A percentile compares a stretch with the other conserved stretches of the same genome.
phyloP scores from a whole-genome alignment of 2,888 invertebrate genomes.

The Loripinus fragilis region DNA sequence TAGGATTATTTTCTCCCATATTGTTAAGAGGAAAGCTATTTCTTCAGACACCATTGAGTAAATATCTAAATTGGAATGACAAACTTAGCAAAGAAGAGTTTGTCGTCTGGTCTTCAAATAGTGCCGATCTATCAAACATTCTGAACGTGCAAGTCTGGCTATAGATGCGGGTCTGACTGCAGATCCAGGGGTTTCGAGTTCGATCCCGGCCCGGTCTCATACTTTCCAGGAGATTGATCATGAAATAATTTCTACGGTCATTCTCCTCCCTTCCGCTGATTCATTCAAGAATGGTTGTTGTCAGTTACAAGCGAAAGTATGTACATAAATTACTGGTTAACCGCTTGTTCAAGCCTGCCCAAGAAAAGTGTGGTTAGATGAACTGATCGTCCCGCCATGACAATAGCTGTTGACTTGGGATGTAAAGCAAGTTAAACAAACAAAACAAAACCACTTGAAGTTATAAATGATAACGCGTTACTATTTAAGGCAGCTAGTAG shows the following conservation, averaged over 20 bases:
- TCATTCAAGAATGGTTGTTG: too few species aligned
- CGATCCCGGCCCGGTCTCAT: neutral
- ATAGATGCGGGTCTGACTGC: neutral
- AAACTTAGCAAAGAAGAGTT: neutral
- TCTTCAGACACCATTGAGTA: neutral
- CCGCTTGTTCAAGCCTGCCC: too few species aligned
- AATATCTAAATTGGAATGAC: slow-evolving; percentile 2
- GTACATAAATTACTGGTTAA: too few species aligned
- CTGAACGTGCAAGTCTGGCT: neutral
- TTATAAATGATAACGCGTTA: slow-evolving; percentile 2
- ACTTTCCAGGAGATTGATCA: too few species aligned
- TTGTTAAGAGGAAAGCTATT: slow-evolving; percentile 5
- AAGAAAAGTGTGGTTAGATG: too few species aligned
- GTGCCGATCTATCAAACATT: neutral
- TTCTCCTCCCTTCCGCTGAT: too few species aligned
- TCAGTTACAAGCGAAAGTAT: too few species aligned
- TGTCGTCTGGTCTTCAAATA: neutral
- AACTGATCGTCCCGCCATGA: too few species aligned
- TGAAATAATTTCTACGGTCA: too few species aligned
- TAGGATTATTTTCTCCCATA: neutral
- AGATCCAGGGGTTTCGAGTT: slow-evolving; percentile 19
- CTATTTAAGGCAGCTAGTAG: neutral
- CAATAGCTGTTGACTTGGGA: too few species aligned
- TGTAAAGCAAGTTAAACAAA: too few species aligned
- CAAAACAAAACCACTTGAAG: neutral